Base-by-base conservation (phyloP, 2,113 vertebrate genomes). In the Microtus ochrogaster region DNA sequence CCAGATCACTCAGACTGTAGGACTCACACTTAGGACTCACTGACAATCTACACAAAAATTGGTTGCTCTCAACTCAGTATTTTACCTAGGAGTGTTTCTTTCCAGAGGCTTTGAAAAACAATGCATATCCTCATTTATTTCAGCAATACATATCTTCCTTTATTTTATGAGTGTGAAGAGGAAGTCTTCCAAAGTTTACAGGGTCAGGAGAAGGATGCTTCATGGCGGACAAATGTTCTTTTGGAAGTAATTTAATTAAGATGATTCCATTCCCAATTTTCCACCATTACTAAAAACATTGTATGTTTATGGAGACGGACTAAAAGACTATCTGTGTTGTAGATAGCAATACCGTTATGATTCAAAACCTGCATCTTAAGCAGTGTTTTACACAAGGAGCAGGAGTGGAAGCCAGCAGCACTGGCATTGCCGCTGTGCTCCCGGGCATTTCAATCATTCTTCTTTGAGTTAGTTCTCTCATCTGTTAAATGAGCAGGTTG, bases 401-500 rank as follows among this genome's bases (percentile, higher is more conserved):
- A 33, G 41, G 14, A 89, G 22, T 0, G 8, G 83, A n/a, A 95
- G 47, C 66, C 90, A 94, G 88, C 19, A 92, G 26, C 6, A 12
- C 22, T 28, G 4, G 73, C 93, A 72, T 30, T 58, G 82, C 68
- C 89, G 24, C n/a, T 68, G 63, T 76, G 74, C 81, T 95, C 77
- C 77, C 9, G 70, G 94, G 74, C 95, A 88, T 86, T 52, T 94
- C 95, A 28, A 7, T 94, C 78, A 28, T 70, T 86, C 73, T 90
- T 94, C 88, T 92, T 77, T 61, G 39, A 74, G 96, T 95, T 77
- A 66, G 78, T 87, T 95, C 94, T 96, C 92, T 97, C 93, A 96
- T 89, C 94, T 98, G 90, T 94, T 96, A 97, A 97, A 97, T 95
- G 95, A 96, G 90, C 94, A 96, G 85, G 90, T 95, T 97, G 90